These are phyloP conservation scores for Hydropotes inermis DNA, from an alignment of 2,113 vertebrate genomes.

Conservation along the genomic window DNA sequence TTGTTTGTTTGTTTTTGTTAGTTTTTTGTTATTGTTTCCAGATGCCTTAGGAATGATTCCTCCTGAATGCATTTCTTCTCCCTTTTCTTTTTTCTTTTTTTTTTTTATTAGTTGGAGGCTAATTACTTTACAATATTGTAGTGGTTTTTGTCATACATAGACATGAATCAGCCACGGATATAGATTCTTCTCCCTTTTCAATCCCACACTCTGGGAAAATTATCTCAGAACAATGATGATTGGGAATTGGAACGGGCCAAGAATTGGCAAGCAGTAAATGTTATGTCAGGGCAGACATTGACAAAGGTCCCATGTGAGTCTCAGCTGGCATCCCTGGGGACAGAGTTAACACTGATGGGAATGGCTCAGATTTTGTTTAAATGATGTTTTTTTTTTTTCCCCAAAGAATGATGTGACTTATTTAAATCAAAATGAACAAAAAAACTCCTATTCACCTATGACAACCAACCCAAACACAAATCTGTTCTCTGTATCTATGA, in stretches of 20 bases:
- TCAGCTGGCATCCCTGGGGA: neutral
- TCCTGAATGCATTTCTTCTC: neutral
- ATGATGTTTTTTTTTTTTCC: neutral
- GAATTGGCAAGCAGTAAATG: neutral
- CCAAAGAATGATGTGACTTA: neutral
- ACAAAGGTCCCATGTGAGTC: neutral
- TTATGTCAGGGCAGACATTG: neutral
- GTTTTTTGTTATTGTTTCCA: too few relatives aligned
- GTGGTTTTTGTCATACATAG: too few relatives aligned
- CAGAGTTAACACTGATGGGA: neutral
- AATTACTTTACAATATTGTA: too few relatives aligned
- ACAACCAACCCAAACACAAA: neutral
- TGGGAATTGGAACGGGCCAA: neutral
- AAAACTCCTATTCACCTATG: neutral
- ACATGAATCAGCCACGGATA: too few relatives aligned
- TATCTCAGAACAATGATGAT: neutral
- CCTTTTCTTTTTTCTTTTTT: neutral
- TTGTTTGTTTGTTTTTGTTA: too few relatives aligned
- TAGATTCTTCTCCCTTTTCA: neutral
- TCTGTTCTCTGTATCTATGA: neutral
- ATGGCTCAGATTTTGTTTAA: neutral
- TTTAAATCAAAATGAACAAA: neutral
- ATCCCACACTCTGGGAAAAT: neutral
- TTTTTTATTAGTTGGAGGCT: too few relatives aligned
- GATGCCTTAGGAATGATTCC: neutral